Base-by-base conservation (phyloP, 2,888 invertebrate species). In the Caenorhabditis drosophilae region DNA sequence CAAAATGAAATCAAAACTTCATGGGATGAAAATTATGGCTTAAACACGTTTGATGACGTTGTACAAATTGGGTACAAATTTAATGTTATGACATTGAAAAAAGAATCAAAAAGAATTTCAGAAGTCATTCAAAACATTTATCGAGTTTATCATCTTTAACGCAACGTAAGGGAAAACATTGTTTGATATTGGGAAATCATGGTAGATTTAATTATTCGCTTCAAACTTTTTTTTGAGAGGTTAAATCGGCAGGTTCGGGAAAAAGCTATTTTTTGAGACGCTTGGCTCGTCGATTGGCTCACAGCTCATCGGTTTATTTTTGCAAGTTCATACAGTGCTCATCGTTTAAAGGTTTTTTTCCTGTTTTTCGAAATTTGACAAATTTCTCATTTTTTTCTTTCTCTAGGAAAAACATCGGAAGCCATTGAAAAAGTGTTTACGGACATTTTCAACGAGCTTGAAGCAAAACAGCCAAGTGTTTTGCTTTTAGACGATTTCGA, bases 401-500 rank as follows among this genome's bases (percentile, higher is more conserved):
- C 23, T 38, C 3, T 18, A 72, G 72, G 75, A 41, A 67, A 68
- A 42, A 63, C 71, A 7, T 63, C 75, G 7, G 77, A 76, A 27
- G 49, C 50, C 6, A 70, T 79, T 18, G 71, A 74, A 51, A 73
- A 77, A 20, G 34, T 46, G 1, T 35, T 78, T 16, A 58, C 53
- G 4, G 62, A 61, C 2, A 61, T 48, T 1, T 35, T 77, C 45
- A 40, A 31, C 4, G 51, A 44, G 31, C 31, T 76, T 11, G 66
- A 67, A 26, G n/a, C 11, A 4, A 57, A 74, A 25, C 50, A 62
- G 38, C 79, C 79, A 1, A 49, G 73, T 1, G 48, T 78, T 1
- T 54, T 79, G 0, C 45, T 79, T 18, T 55, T 79, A 15, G 78
- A 79, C 38, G 71, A 76, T 41, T 51, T 79, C 23, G 78, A 79